Evolutionary conservation across 2,888 invertebrate genomes (phyloP).

Genomic region (Cyclophora punctaria): DNA sequence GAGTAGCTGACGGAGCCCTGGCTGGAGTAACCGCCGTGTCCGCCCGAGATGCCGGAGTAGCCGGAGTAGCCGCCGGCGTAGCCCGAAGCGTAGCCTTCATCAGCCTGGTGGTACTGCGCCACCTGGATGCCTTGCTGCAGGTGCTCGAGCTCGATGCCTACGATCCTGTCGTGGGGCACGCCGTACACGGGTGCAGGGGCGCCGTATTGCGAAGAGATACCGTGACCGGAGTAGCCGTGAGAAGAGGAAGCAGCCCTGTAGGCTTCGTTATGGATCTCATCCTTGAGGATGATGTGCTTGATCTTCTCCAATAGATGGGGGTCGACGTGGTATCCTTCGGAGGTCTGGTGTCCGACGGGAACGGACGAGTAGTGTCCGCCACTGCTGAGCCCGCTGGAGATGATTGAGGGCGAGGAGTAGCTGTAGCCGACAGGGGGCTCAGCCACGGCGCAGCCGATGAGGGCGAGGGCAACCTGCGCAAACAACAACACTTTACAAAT

Average conservation of each 20-base stretch:
- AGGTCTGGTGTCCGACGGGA: slow-evolving; percentile 84
- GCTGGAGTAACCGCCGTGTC: slow-evolving; percentile 36
- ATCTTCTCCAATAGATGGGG: slow-evolving; percentile 86
- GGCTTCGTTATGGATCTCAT: slow-evolving; percentile 78
- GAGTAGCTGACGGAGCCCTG: slow-evolving; percentile 41
- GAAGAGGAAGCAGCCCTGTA: slow-evolving; percentile 67
- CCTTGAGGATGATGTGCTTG: slow-evolving; percentile 87
- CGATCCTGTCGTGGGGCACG: slow-evolving; percentile 80
- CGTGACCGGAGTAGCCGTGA: slow-evolving; percentile 53
- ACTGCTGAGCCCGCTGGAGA: slow-evolving; percentile 78
- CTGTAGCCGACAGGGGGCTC: slow-evolving; percentile 86
- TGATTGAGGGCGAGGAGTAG: slow-evolving; percentile 63
- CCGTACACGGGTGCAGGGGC: slow-evolving; percentile 81
- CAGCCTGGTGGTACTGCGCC: slow-evolving; percentile 87
- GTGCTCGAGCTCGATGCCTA: slow-evolving; percentile 89
- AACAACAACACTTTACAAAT: slow-evolving; percentile 5
- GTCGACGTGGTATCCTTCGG: slow-evolving; percentile 88
- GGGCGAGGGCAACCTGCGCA: slow-evolving; percentile 78
- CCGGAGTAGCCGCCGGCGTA: slow-evolving; percentile 49
- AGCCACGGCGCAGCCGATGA: slow-evolving; percentile 83
- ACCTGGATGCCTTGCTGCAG: slow-evolving; percentile 91
- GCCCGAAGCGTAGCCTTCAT: slow-evolving; percentile 65
- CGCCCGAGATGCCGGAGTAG: slow-evolving; percentile 31
- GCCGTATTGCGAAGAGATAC: slow-evolving; percentile 80
- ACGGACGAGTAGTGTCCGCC: slow-evolving; percentile 86